phyloP scores from a whole-genome alignment of 2,113 vertebrate species.

The Callaeas wilsoni region DNA sequence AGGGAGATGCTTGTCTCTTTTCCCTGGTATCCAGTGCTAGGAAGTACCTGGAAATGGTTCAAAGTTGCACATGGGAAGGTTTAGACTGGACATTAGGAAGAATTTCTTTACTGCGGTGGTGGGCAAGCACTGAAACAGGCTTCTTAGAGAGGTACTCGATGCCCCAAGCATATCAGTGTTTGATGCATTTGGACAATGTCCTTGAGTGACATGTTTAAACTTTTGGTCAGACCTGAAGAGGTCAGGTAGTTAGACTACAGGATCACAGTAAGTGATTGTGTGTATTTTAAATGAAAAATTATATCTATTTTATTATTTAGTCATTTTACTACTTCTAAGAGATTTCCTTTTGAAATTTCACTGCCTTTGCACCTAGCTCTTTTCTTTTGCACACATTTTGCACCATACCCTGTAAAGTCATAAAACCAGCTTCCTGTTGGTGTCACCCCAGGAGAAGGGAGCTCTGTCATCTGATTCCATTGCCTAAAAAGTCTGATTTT shows the following conservation, averaged over 20 bases:
- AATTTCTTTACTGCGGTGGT: background rate
- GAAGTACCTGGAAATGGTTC: background rate
- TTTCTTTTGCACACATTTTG: background rate
- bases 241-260: background rate
- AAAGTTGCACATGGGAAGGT: background rate
- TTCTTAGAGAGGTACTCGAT: fast-evolving
- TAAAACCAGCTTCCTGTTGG: background rate
- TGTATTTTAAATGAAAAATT: background rate
- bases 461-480: background rate
- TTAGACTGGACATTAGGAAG: background rate
- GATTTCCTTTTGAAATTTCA: background rate
- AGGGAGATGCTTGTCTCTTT: background rate
- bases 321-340: background rate
- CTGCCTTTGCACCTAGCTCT: background rate
- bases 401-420: background rate
- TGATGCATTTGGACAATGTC: background rate
- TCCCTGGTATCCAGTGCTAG: background rate
- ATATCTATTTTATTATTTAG: background rate
- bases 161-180: background rate
- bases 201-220: background rate
- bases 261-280: background rate
- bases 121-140: background rate
- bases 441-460: background rate
- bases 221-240: background rate
- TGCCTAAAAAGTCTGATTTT: background rate